Percentiles rank a stretch among this genome's conserved stretches.
Evolutionary conservation across 2,113 vertebrate genomes (phyloP).

Genomic region (Coptodon bakossiorum): DNA sequence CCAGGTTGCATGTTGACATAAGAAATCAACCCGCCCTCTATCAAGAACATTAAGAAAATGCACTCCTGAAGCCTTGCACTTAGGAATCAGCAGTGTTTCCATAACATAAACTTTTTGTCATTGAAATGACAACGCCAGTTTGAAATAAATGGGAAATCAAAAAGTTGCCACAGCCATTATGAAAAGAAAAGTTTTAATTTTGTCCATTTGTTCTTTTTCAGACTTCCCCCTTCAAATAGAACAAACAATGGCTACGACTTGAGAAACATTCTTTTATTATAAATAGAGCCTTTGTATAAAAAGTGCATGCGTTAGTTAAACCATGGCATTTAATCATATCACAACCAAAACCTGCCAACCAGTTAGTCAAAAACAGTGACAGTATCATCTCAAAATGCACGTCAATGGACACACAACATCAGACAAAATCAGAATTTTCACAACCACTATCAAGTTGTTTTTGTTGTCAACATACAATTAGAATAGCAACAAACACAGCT

Average conservation of each 20-base stretch:
- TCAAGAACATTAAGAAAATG: not conserved
- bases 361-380: conserved; percentile 83
- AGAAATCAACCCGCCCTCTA: not conserved
- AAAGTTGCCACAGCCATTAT: not conserved
- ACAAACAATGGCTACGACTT: conserved; percentile 79
- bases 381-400: conserved; percentile 82
- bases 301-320: conserved; percentile 84
- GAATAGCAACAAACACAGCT: conserved; percentile 86
- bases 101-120: not conserved
- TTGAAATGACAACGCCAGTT: not conserved
- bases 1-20: not conserved
- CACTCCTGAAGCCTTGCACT: not conserved
- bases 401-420: conserved; percentile 78
- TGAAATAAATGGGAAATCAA: not conserved
- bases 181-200: not conserved
- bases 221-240: conserved; percentile 45
- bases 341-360: conserved; percentile 83
- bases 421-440: conserved; percentile 87
- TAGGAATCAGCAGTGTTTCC: not conserved
- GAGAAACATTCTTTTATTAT: conserved; percentile 99
- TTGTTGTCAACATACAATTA: conserved; percentile 80
- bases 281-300: conserved; percentile 99
- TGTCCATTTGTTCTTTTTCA: not conserved
- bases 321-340: conserved; percentile 85
- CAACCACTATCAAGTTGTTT: conserved; percentile 77